Percentiles rank a stretch among this genome's conserved stretches.
These are phyloP conservation scores for Acanthurus lineatus DNA, from an alignment of 2,797 vertebrate genomes.

Conservation along the genomic window DNA sequence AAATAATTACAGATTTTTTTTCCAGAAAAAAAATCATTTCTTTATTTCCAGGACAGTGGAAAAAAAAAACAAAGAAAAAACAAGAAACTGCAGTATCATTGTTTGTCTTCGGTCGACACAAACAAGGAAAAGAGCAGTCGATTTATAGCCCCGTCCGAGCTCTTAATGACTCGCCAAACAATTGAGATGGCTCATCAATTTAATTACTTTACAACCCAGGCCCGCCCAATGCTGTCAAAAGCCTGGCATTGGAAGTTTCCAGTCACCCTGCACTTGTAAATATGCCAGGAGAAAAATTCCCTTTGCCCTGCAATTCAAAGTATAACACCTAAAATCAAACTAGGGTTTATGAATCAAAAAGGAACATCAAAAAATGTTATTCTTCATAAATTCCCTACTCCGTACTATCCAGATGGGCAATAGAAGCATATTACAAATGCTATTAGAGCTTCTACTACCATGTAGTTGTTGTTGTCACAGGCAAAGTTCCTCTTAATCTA, in stretches of 20 bases:
- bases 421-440: neutral
- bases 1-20: constrained; percentile 3
- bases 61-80: constrained; percentile 4
- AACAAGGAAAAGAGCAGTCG: constrained; percentile 59
- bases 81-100: constrained; percentile 43
- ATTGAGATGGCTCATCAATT: constrained; percentile 78
- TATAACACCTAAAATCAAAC: constrained; percentile 41
- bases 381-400: too few species aligned
- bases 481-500: neutral
- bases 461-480: neutral
- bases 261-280: constrained; percentile 62
- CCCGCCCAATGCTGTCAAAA: constrained; percentile 62
- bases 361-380: neutral
- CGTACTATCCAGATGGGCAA: neutral
- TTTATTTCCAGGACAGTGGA: constrained; percentile 7
- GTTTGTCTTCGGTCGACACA: constrained; percentile 64
- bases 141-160: constrained; percentile 70
- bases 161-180: constrained; percentile 73
- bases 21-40: neutral
- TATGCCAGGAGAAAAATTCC: constrained; percentile 53
- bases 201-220: constrained; percentile 78
- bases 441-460: neutral
- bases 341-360: constrained; percentile 27
- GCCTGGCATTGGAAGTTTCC: constrained; percentile 48
- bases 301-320: constrained; percentile 31